Conservation (phyloP, 2,888 invertebrate genomes). For the Asteroscopus sphinx region DNA sequence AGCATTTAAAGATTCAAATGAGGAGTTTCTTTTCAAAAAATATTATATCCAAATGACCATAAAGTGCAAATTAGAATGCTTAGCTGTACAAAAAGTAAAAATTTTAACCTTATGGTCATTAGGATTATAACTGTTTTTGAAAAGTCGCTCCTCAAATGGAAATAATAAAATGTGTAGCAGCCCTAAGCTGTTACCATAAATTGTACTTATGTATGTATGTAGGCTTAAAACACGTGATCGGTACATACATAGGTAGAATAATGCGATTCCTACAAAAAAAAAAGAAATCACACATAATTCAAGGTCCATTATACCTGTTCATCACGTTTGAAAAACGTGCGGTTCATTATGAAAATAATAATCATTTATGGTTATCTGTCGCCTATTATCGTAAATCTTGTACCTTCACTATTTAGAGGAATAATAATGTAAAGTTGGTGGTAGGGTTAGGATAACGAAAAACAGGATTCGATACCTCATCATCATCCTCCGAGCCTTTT, state of each 20-base stretch:
- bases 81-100: no score
- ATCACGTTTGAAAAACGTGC: conserved; percentile 48
- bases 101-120: no score
- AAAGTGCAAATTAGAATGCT: no score
- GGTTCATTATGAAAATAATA: conserved; percentile 50
- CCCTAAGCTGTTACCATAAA: neutral
- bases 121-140: no score
- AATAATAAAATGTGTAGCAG: neutral
- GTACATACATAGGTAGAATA: neutral
- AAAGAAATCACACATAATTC: conserved; percentile 4
- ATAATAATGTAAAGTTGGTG: conserved; percentile 22
- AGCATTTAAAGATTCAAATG: no score
- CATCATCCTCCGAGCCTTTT: no score
- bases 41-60: no score
- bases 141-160: neutral
- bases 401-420: conserved; percentile 47
- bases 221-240: neutral
- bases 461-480: no score
- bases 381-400: conserved; percentile 51
- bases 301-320: conserved; percentile 20
- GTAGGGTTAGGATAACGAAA: conserved; percentile 30
- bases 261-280: neutral
- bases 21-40: no score
- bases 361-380: conserved; percentile 39
- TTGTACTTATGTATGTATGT: neutral